Evolutionary conservation across 2,888 invertebrate species (phyloP).

Genomic region (Oxytorus armatus): DNA sequence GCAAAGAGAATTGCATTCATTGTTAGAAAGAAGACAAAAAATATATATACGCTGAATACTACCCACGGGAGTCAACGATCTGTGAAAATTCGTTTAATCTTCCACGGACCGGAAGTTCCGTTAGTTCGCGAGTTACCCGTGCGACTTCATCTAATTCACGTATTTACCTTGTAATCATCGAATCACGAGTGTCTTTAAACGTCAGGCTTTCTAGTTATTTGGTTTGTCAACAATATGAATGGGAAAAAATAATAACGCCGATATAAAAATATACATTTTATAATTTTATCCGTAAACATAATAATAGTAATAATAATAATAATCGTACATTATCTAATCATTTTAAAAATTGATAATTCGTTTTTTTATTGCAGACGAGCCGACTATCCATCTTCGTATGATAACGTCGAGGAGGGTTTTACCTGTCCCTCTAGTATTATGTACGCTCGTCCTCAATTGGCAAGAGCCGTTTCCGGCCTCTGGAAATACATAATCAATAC

Average conservation of each 20-base stretch:
- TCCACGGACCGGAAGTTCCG: constrained; percentile 45
- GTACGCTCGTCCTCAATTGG: constrained; percentile 92
- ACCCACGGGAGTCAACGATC: constrained; percentile 51
- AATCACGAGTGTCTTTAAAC: constrained; percentile 57
- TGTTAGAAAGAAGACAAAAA: neutral
- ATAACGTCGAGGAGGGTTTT: constrained; percentile 88
- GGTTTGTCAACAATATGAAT: constrained; percentile 36
- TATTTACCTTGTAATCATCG: neutral
- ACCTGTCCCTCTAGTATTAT: constrained; percentile 92
- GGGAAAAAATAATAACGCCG: constrained; percentile 21
- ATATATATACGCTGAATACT: neutral
- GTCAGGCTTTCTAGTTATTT: constrained; percentile 70
- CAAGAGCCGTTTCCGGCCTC: constrained; percentile 91
- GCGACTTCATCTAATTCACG: constrained; percentile 18
- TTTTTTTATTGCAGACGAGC: constrained; percentile 85
- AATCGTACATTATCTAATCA: neutral
- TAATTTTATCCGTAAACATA: neutral
- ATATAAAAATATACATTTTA: constrained; percentile 36
- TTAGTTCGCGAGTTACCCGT: constrained; percentile 41
- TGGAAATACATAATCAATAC: constrained; percentile 96
- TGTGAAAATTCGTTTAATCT: constrained; percentile 45
- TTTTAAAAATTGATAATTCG: constrained; percentile 18
- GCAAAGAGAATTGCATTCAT: constrained; percentile 9
- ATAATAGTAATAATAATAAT: no score
- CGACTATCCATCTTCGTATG: constrained; percentile 86